These are phyloP conservation scores for Tympanuchus pallidicinctus DNA, from an alignment of 2,113 vertebrate genomes.

Conservation along the genomic window DNA sequence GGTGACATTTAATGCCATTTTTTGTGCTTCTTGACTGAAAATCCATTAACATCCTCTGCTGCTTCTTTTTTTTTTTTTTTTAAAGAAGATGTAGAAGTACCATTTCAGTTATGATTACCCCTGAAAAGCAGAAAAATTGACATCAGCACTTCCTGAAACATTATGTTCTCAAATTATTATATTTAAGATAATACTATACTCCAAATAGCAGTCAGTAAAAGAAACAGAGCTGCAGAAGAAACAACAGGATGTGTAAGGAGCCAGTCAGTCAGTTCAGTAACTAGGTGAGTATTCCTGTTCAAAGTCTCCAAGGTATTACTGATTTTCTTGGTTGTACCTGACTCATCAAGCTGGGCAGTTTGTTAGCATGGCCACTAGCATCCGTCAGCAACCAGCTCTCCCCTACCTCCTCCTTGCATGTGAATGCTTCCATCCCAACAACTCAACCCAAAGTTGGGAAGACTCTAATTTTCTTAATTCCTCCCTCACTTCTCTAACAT, in stretches of 20 bases:
- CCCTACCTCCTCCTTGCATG: neutral
- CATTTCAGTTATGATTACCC: neutral
- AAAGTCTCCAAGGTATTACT: neutral
- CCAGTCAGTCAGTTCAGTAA: neutral
- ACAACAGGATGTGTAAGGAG: neutral
- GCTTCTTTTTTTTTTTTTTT: neutral
- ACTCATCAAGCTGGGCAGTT: neutral
- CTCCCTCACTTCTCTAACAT: neutral
- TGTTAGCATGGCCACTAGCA: neutral
- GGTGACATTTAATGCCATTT: conserved; percentile 3
- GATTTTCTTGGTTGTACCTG: neutral
- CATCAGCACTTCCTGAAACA: neutral
- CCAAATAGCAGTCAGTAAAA: neutral
- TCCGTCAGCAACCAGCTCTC: neutral
- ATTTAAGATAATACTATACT: neutral
- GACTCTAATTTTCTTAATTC: neutral
- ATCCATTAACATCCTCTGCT: conserved; percentile 11
- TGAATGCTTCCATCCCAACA: neutral
- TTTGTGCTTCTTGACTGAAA: conserved; percentile 15
- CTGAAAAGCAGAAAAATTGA: conserved; percentile 7
- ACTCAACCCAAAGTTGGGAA: neutral
- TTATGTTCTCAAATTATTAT: conserved; percentile 32
- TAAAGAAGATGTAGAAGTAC: neutral
- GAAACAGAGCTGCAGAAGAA: neutral
- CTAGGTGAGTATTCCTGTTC: neutral